Evolutionary conservation across 2,888 invertebrate genomes (phyloP), one percentile per base, ranked within the genome.

Genomic region (Nebria salina): DNA sequence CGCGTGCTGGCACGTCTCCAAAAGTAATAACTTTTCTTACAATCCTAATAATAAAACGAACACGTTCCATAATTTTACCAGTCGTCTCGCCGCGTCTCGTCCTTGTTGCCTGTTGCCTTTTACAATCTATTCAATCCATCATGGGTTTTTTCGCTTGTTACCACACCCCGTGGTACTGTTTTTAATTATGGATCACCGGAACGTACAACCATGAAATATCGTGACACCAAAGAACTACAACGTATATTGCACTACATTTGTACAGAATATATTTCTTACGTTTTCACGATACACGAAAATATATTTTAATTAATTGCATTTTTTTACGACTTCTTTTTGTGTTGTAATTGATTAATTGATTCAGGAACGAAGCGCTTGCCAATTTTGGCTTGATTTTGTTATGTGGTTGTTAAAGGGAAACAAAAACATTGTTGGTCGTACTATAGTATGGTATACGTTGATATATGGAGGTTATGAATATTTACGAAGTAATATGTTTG

Each of bases 401-500:
- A 34, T 34, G 34, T 34, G 34, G 34, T 34, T 34, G 34, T 34
- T 34, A 4, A 5, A 34, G 34, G 5, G 34, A 34, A 34, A 34
- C 34, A 34, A 2, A 5, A 34, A 34, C 34, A 34, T 34, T 34
- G 34, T 34, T 34, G 34, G 34, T 34, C 34, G 7, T 54, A 54
- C 54, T 54, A 13, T 54, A 54, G 54, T 54, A 13, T 54, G 54
- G 54, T 54, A 13, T 54, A 13, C 54, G 54, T 54, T 54, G 54
- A 11, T 54, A 54, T 54, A 13, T 54, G 3, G 13, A 54, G 20
- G 54, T 43, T 70, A 77, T 77, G 68, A 77, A 77, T 77, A 77
- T 77, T 77, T 68, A 77, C 76, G 66, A 54, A 74, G 74, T 43
- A 75, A 41, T 20, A 13, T 77, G 43, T 54, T 13, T 54, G 6